Conservation (phyloP, 2,113 vertebrate species). For the Tragelaphus buxtoni region DNA sequence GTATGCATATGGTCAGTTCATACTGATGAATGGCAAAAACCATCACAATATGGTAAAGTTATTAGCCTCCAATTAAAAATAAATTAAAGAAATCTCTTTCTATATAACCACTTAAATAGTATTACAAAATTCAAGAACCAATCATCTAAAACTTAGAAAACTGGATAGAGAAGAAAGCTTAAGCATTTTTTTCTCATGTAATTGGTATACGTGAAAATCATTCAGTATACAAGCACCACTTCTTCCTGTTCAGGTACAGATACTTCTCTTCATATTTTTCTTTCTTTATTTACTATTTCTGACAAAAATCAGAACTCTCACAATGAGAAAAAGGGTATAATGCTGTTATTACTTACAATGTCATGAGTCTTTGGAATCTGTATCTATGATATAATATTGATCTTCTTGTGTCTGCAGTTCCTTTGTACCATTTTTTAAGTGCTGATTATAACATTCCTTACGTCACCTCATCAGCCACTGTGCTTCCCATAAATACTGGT, state of each 20-base stretch:
- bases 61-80: not conserved
- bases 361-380: not conserved
- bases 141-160: not conserved
- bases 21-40: not conserved
- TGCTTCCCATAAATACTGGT: not conserved
- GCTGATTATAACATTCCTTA: not conserved
- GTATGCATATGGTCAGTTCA: not conserved
- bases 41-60: not conserved
- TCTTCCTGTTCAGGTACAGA: not conserved
- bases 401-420: not conserved
- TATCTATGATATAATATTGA: not conserved
- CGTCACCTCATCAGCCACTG: not conserved
- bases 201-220: not conserved
- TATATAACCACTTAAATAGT: not conserved
- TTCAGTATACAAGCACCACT: not conserved
- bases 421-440: not conserved
- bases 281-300: not conserved
- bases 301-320: not conserved
- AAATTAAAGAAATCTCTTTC: not conserved
- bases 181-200: not conserved
- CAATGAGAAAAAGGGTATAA: not conserved
- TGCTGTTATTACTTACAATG: not conserved
- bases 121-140: not conserved
- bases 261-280: not conserved
- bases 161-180: not conserved